Conservation (phyloP, 2,888 invertebrate genomes). For the Miltochrista miniata region DNA sequence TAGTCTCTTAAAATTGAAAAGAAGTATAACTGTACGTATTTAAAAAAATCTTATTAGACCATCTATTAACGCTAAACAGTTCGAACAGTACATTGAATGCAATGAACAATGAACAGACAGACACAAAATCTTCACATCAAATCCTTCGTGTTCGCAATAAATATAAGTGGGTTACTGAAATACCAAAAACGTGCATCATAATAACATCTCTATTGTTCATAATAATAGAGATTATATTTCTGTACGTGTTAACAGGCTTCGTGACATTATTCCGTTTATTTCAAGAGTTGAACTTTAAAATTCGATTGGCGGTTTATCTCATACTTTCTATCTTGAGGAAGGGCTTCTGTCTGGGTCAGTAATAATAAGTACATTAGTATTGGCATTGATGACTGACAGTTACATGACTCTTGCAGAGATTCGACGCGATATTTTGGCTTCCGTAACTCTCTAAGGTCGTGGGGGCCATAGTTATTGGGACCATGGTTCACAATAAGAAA, state of each 20-base stretch:
- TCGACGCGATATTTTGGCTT: not conserved
- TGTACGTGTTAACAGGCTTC: conserved; percentile 15
- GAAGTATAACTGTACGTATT: too few relatives aligned
- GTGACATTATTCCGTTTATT: conserved; percentile 64
- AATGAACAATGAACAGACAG: conserved; percentile 25
- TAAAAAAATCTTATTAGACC: too few relatives aligned
- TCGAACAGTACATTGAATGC: conserved; percentile 21
- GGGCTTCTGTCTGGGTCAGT: conserved; percentile 26
- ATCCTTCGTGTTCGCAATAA: conserved; percentile 33
- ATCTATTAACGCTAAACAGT: not conserved
- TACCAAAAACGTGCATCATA: conserved; percentile 23
- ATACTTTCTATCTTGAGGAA: conserved; percentile 50
- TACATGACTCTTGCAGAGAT: not conserved
- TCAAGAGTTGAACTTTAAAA: conserved; percentile 67
- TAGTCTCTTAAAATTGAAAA: too few relatives aligned
- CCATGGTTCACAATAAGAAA: not conserved
- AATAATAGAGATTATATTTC: conserved; percentile 16
- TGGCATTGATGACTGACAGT: not conserved
- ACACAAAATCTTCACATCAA: conserved; percentile 22
- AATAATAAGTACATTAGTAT: conserved; percentile 1
- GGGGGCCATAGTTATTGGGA: not conserved
- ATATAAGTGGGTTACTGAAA: conserved; percentile 42
- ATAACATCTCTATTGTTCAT: conserved; percentile 8
- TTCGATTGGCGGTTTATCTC: conserved; percentile 52
- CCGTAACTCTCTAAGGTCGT: not conserved